Evolutionary conservation across 2,888 invertebrate species (phyloP).

Genomic region (Athetis lepigone): DNA sequence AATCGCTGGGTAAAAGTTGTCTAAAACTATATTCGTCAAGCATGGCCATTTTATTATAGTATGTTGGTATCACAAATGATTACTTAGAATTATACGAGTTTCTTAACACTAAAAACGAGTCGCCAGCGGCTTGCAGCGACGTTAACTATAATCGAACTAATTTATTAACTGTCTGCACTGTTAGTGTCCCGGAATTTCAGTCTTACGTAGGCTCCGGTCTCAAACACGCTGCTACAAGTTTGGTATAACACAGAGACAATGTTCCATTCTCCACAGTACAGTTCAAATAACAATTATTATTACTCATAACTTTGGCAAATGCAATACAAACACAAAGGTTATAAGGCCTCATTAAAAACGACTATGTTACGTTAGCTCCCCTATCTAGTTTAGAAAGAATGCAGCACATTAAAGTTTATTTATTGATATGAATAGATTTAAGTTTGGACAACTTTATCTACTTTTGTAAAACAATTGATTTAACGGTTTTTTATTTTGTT

Average conservation of each 20-base stretch:
- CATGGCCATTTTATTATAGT: constrained; percentile 67
- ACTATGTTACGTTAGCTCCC: constrained; percentile 33
- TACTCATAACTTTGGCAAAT: constrained; percentile 66
- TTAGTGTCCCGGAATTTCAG: constrained; percentile 65
- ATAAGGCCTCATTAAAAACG: constrained; percentile 32
- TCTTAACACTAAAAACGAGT: constrained; percentile 58
- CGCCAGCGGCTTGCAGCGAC: constrained; percentile 47
- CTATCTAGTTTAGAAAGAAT: constrained; percentile 32
- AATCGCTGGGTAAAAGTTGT: constrained; percentile 61
- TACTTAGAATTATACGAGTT: constrained; percentile 61
- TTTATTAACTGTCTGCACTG: constrained; percentile 59
- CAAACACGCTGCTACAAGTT: constrained; percentile 48
- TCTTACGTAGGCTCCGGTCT: constrained; percentile 62
- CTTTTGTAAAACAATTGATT: background rate
- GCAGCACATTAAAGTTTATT: constrained; percentile 24
- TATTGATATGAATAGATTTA: constrained; percentile 38
- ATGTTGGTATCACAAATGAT: constrained; percentile 66
- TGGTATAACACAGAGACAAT: constrained; percentile 43
- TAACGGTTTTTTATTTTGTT: constrained; percentile 16
- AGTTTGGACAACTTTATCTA: constrained; percentile 29
- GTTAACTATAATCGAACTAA: constrained; percentile 67
- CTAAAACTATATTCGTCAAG: constrained; percentile 58
- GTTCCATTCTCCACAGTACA: constrained; percentile 47
- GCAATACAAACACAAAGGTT: constrained; percentile 53
- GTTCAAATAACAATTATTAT: constrained; percentile 56